These are phyloP conservation scores for Toxotes chatareus DNA, from an alignment of 2,113 vertebrate species.

Conservation along the genomic window DNA sequence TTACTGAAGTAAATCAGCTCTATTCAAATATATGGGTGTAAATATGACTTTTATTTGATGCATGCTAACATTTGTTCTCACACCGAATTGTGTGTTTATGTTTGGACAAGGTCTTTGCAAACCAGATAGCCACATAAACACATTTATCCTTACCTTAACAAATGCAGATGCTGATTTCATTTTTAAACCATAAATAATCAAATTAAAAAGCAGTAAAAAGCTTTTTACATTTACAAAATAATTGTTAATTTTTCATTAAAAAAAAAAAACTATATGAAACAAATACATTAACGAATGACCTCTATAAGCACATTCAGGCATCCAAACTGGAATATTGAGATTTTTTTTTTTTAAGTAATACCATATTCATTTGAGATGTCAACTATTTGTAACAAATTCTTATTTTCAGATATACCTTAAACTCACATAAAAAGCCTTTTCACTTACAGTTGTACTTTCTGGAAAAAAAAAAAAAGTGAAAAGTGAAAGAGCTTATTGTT, in stretches of 20 bases:
- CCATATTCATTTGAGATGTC: not conserved
- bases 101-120: not conserved
- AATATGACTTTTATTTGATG: not conserved
- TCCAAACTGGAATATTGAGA: not conserved
- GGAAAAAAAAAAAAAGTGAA: conserved; percentile 76
- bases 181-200: not conserved
- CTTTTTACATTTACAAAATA: not conserved
- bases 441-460: conserved; percentile 75
- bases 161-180: not conserved
- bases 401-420: conserved; percentile 1
- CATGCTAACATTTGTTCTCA: not conserved
- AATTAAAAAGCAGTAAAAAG: too few species aligned
- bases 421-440: conserved; percentile 56
- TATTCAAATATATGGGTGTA: not conserved
- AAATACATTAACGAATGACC: not conserved
- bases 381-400: conserved; percentile 5
- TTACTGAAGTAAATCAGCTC: not conserved
- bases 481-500: conserved; percentile 92
- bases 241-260: not conserved
- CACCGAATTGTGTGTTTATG: not conserved
- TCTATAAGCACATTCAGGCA: not conserved
- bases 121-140: not conserved
- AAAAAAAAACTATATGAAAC: not conserved
- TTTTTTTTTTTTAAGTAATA: not conserved
- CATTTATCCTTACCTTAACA: not conserved